Percentiles rank a stretch among this genome's conserved stretches.
phyloP scores from a whole-genome alignment of 2,888 invertebrate genomes.

The Temnothorax unifasciatus region DNA sequence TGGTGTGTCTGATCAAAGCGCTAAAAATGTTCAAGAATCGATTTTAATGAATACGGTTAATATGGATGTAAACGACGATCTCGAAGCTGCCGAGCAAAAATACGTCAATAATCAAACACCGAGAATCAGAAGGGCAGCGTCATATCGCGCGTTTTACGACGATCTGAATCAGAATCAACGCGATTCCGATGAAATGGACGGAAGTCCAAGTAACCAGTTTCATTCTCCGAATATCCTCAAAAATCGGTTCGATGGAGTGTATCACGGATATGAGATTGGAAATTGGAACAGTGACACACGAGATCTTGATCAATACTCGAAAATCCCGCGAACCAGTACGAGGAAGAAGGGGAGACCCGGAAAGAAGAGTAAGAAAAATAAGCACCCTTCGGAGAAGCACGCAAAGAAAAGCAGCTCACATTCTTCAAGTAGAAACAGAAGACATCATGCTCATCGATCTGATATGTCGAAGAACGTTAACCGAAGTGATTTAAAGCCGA shows the following conservation, averaged over 20 bases:
- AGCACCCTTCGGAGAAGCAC: neutral
- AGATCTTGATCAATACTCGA: neutral
- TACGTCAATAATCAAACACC: neutral
- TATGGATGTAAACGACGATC: neutral
- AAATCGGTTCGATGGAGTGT: slow-evolving; percentile 2
- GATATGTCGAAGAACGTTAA: neutral
- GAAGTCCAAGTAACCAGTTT: neutral
- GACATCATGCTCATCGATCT: slow-evolving; percentile 56
- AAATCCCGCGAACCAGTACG: neutral
- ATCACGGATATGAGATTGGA: neutral
- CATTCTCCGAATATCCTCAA: slow-evolving; percentile 13
- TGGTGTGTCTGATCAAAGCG: neutral
- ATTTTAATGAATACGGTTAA: neutral
- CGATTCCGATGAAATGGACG: slow-evolving; percentile 24
- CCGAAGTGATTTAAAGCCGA: slow-evolving; percentile 18
- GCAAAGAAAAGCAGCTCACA: neutral
- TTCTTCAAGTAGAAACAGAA: slow-evolving; percentile 53
- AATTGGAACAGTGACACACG: slow-evolving; percentile 7
- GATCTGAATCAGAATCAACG: slow-evolving; percentile 40
- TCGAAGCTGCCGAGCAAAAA: slow-evolving; percentile 37
- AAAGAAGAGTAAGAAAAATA: neutral
- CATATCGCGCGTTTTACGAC: slow-evolving; percentile 58
- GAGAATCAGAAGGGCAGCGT: slow-evolving; percentile 43
- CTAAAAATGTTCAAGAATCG: neutral
- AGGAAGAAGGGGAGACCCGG: slow-evolving; percentile 1